phyloP scores from a whole-genome alignment of 2,113 vertebrate genomes.

The Orientallactaga bullata region DNA sequence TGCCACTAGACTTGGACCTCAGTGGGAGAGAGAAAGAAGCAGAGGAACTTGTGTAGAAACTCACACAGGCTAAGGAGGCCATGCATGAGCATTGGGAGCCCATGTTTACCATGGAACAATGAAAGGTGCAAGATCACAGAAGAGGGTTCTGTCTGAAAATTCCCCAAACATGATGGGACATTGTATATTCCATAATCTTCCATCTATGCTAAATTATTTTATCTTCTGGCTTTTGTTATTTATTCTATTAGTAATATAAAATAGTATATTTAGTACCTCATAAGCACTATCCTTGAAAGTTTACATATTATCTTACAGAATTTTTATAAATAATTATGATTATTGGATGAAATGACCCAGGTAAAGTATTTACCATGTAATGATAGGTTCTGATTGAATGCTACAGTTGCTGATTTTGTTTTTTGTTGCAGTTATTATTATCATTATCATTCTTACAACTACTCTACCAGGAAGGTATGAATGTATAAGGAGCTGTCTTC shows the following conservation, averaged over 20 bases:
- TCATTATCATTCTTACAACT: background rate
- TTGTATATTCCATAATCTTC: background rate
- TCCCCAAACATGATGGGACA: background rate
- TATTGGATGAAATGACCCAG: background rate
- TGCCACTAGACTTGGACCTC: background rate
- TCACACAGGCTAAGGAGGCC: background rate
- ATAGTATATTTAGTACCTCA: background rate
- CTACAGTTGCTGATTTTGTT: background rate
- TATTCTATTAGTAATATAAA: background rate
- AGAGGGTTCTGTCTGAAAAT: background rate
- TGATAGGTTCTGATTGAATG: conserved; percentile 24
- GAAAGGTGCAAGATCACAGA: background rate
- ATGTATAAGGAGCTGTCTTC: background rate
- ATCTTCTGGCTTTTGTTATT: background rate
- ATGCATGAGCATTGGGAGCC: background rate
- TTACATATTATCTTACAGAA: background rate
- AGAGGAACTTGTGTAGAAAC: background rate
- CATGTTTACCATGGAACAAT: background rate
- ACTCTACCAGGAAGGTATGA: background rate
- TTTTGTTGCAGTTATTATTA: conserved; percentile 7
- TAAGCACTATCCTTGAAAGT: background rate
- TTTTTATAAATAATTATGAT: conserved; percentile 54
- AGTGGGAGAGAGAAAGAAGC: background rate
- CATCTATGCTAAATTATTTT: background rate
- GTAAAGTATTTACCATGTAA: background rate